Percentiles rank a stretch among this genome's conserved stretches.
These are phyloP conservation scores for Neopelma chrysocephalum DNA, from an alignment of 2,797 vertebrate genomes.

Conservation along the genomic window DNA sequence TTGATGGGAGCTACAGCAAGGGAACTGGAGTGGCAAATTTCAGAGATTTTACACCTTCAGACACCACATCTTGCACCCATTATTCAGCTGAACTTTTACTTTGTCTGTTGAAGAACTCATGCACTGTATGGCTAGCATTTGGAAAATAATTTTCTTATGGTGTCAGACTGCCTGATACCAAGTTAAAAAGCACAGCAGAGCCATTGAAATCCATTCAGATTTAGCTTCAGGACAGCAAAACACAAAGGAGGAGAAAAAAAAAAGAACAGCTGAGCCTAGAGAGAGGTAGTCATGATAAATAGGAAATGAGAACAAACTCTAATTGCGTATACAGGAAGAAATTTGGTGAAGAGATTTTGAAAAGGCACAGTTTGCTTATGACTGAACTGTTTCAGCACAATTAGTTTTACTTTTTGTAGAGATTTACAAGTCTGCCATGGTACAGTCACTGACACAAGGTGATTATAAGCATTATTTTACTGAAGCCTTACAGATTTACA, in stretches of 20 bases:
- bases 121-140: neutral
- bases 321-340: conserved; percentile 18
- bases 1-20: neutral
- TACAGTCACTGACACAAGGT: neutral
- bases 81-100: neutral
- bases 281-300: neutral
- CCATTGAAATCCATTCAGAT: conserved; percentile 18
- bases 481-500: neutral
- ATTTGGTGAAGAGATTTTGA: neutral
- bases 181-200: neutral
- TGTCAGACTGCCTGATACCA: neutral
- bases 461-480: neutral
- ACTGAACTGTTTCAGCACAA: neutral
- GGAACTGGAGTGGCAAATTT: neutral
- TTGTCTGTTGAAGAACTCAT: neutral
- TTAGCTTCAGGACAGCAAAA: conserved; percentile 19
- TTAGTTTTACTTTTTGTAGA: neutral
- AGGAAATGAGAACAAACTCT: conserved; percentile 31
- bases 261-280: conserved; percentile 24
- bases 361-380: conserved; percentile 4
- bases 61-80: neutral
- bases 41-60: neutral
- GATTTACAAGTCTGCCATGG: neutral
- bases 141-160: neutral
- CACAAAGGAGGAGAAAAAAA: neutral